Evolutionary conservation across 1,140 invertebrate species (phyloP).

Genomic region (Ladona fulva): DNA sequence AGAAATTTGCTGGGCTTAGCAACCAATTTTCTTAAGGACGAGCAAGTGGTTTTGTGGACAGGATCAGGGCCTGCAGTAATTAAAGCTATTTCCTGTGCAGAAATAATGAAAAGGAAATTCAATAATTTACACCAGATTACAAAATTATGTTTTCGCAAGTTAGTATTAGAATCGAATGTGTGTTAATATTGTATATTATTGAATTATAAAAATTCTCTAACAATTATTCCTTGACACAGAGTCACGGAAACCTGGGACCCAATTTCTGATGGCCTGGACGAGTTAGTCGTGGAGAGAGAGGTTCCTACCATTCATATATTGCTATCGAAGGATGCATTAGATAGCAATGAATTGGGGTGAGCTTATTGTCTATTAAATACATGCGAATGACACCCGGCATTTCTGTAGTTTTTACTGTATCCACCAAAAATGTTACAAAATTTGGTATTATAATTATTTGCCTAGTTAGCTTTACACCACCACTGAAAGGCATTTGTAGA

Average conservation of each 20-base stretch:
- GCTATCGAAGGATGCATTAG: slow-evolving; percentile 47
- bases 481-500: too few relatives aligned
- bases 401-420: too few relatives aligned
- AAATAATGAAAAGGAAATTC: slow-evolving; percentile 72
- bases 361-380: too few relatives aligned
- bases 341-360: slow-evolving; percentile 43
- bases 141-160: slow-evolving; percentile 60
- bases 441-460: too few relatives aligned
- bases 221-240: slow-evolving; percentile 20
- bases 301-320: slow-evolving; percentile 69
- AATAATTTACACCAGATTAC: slow-evolving; percentile 64
- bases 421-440: too few relatives aligned
- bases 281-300: slow-evolving; percentile 56
- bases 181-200: background rate
- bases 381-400: too few relatives aligned
- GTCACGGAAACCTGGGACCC: too few relatives aligned
- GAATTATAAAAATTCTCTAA: background rate
- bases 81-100: slow-evolving; percentile 76
- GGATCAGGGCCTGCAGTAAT: slow-evolving; percentile 62
- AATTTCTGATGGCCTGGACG: too few relatives aligned
- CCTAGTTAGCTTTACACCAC: too few relatives aligned
- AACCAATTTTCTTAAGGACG: slow-evolving; percentile 53
- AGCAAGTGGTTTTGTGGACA: slow-evolving; percentile 58
- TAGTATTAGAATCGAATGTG: slow-evolving; percentile 24
- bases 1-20: slow-evolving; percentile 68